These are phyloP conservation scores for Drosophila nigrodunni DNA, from an alignment of 1,140 invertebrate species.

Conservation along the genomic window DNA sequence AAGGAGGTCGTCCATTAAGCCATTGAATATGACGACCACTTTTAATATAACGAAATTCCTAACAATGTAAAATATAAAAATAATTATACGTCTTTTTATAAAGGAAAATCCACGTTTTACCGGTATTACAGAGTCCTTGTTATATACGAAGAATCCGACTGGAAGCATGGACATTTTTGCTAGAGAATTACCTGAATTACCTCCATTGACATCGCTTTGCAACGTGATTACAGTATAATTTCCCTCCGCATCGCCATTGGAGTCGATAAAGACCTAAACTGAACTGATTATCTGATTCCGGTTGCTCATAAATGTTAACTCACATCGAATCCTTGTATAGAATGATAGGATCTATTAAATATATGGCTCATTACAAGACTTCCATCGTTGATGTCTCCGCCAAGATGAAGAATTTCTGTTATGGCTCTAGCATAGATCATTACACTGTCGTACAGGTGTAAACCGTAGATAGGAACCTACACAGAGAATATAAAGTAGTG, in stretches of 20 bases:
- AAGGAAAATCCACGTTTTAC: constrained; percentile 36
- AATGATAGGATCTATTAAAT: constrained; percentile 90
- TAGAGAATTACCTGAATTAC: constrained; percentile 47
- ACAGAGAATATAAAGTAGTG: background rate
- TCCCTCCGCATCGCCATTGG: constrained; percentile 95
- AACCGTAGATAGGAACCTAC: constrained; percentile 93
- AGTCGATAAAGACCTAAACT: constrained; percentile 91
- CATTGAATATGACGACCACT: constrained; percentile 88
- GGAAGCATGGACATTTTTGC: constrained; percentile 87
- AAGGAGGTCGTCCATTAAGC: constrained; percentile 90
- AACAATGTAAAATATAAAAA: background rate
- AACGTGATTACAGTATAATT: constrained; percentile 94
- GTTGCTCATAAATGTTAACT: constrained; percentile 61
- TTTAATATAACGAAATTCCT: constrained; percentile 88
- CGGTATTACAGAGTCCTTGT: constrained; percentile 85
- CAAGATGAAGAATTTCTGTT: constrained; percentile 88
- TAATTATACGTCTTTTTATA: background rate
- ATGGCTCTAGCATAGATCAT: constrained; percentile 93
- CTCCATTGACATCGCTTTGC: constrained; percentile 85
- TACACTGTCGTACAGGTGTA: constrained; percentile 95
- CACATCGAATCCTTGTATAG: constrained; percentile 91
- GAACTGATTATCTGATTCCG: background rate
- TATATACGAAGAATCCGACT: constrained; percentile 90
- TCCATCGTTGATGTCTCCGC: constrained; percentile 90
- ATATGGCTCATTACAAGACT: constrained; percentile 89